phyloP scores from a whole-genome alignment of 2,888 invertebrate species.

The Ametastegia equiseti region DNA sequence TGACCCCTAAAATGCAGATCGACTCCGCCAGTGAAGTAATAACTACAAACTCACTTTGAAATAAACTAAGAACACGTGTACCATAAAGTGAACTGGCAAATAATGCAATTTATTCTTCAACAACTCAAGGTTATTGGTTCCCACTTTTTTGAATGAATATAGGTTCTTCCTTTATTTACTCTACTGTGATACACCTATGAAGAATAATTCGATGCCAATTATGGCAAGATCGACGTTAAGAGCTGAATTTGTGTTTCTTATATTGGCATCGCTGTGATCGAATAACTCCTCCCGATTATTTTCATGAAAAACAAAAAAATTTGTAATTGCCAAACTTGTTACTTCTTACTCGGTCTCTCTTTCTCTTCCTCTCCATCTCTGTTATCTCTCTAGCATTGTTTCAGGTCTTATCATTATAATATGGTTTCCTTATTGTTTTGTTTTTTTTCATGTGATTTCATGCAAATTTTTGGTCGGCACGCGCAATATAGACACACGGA shows the following conservation, averaged over 20 bases:
- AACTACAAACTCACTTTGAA: background rate
- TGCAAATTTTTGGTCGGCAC: no score
- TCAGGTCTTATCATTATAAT: no score
- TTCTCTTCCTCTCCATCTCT: no score
- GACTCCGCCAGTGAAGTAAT: background rate
- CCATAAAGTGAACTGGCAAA: background rate
- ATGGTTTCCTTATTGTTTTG: no score
- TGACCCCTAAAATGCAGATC: conserved; percentile 16
- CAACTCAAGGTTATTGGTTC: background rate
- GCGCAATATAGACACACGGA: no score
- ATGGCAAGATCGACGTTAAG: background rate
- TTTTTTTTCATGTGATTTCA: no score
- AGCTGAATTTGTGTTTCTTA: background rate
- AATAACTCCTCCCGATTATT: background rate
- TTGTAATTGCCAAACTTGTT: background rate
- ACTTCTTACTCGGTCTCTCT: background rate
- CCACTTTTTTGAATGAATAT: background rate
- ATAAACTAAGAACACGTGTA: background rate
- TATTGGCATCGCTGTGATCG: background rate
- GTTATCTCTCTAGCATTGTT: no score
- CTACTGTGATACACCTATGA: background rate
- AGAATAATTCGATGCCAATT: background rate
- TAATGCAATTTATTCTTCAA: background rate
- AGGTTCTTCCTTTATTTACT: background rate
- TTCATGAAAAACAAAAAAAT: background rate